Percentiles rank a stretch among this genome's conserved stretches.
phyloP scores from a whole-genome alignment of 2,888 invertebrate genomes.

The Xestia rhomboidea region DNA sequence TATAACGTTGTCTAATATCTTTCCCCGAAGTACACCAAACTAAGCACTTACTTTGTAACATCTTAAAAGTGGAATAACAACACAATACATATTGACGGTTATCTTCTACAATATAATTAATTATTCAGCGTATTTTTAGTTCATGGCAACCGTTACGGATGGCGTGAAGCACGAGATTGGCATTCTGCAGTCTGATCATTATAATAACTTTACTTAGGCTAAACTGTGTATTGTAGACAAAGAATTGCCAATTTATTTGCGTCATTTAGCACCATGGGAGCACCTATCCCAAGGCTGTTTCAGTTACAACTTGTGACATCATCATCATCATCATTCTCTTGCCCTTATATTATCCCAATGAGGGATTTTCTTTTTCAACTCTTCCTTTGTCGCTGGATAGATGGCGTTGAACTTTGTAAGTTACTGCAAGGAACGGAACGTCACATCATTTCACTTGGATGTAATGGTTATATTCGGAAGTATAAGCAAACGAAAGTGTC shows the following conservation, averaged over 20 bases:
- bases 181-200: constrained; percentile 39
- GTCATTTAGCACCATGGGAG: background rate
- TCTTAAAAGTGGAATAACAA: constrained; percentile 13
- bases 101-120: constrained; percentile 13
- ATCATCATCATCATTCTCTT: too few relatives aligned
- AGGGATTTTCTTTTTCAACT: too few relatives aligned
- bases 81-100: background rate
- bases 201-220: constrained; percentile 43
- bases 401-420: too few relatives aligned
- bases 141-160: constrained; percentile 63
- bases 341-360: too few relatives aligned
- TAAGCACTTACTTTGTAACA: background rate
- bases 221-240: constrained; percentile 11
- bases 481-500: too few relatives aligned
- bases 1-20: background rate
- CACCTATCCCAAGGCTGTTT: background rate
- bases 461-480: too few relatives aligned
- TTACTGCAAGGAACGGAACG: too few relatives aligned
- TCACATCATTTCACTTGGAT: too few relatives aligned
- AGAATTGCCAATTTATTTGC: constrained; percentile 10
- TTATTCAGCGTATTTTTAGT: constrained; percentile 64
- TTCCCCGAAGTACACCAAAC: background rate
- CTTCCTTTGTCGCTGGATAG: too few relatives aligned
- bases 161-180: constrained; percentile 69
- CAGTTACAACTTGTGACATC: background rate